A percentile compares a stretch with the other conserved stretches of the same genome.
Conservation (phyloP, 2,797 vertebrate genomes). For the Peromyscus attwateri region DNA sequence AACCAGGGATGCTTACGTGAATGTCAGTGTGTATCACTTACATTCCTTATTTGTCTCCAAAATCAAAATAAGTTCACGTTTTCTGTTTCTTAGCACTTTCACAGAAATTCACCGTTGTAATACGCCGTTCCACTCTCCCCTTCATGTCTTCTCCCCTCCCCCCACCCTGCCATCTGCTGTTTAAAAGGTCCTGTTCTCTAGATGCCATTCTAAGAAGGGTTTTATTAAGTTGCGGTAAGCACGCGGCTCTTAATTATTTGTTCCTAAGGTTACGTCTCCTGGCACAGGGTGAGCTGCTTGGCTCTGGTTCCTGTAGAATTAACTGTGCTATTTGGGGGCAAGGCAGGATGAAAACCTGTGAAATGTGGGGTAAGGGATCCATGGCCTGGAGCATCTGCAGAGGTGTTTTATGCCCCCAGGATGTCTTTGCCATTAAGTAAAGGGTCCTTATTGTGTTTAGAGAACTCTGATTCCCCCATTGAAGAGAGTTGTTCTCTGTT, state of each 20-base stretch:
- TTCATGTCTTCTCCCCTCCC: neutral
- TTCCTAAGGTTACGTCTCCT: constrained; percentile 55
- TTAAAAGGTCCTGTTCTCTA: constrained; percentile 52
- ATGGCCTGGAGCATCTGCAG: neutral
- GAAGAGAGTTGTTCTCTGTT: constrained; percentile 11
- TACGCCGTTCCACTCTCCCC: neutral
- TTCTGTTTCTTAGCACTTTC: constrained; percentile 37
- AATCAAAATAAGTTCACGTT: neutral
- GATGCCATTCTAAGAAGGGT: constrained; percentile 41
- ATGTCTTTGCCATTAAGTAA: constrained; percentile 45
- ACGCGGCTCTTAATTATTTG: constrained; percentile 60
- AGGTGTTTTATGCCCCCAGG: constrained; percentile 48
- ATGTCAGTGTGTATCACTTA: neutral
- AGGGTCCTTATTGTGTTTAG: constrained; percentile 43
- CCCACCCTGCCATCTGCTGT: constrained; percentile 13
- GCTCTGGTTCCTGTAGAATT: constrained; percentile 12
- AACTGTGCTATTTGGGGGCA: constrained; percentile 44
- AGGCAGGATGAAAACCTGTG: constrained; percentile 47
- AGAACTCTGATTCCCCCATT: constrained; percentile 60
- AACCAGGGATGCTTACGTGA: neutral
- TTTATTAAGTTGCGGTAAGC: constrained; percentile 66
- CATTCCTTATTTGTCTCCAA: constrained; percentile 47
- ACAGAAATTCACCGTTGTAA: constrained; percentile 20
- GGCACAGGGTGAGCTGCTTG: constrained; percentile 44
- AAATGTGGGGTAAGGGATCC: constrained; percentile 37